These are phyloP conservation scores for Microctonus hyperodae DNA, from an alignment of 2,888 invertebrate genomes.

Conservation along the genomic window DNA sequence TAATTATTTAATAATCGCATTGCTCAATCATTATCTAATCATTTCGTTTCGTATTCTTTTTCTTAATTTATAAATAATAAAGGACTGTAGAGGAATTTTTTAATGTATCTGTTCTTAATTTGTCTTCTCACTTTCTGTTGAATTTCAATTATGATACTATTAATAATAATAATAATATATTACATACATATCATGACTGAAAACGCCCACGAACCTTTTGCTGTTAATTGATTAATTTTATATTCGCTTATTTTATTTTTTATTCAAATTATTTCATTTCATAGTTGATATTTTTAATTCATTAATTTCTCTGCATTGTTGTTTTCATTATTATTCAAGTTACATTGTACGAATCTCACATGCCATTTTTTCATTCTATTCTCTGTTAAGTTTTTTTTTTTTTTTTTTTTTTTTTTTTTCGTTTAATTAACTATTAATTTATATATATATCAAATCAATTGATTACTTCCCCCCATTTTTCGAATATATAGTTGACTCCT, in stretches of 20 bases:
- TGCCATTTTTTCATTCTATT: too few species aligned
- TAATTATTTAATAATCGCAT: neutral
- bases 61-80: constrained; percentile 56
- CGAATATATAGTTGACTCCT: too few species aligned
- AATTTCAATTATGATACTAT: constrained; percentile 45
- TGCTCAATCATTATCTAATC: constrained; percentile 27
- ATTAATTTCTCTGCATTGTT: constrained; percentile 32
- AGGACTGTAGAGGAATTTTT: constrained; percentile 61
- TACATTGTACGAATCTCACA: too few species aligned
- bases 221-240: too few species aligned
- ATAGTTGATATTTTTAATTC: constrained; percentile 55
- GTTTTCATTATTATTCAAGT: neutral
- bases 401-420: too few species aligned
- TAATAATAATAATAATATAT: constrained; percentile 55
- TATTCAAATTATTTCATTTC: constrained; percentile 15
- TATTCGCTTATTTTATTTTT: constrained; percentile 35
- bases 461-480: too few species aligned
- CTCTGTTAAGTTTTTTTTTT: too few species aligned
- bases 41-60: constrained; percentile 31
- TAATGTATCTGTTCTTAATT: constrained; percentile 49
- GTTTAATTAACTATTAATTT: too few species aligned
- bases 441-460: too few species aligned
- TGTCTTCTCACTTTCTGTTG: constrained; percentile 43
- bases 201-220: constrained; percentile 56
- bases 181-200: constrained; percentile 63